Conservation (phyloP, 2,888 invertebrate genomes). For the Ditylenchus weischeri region DNA sequence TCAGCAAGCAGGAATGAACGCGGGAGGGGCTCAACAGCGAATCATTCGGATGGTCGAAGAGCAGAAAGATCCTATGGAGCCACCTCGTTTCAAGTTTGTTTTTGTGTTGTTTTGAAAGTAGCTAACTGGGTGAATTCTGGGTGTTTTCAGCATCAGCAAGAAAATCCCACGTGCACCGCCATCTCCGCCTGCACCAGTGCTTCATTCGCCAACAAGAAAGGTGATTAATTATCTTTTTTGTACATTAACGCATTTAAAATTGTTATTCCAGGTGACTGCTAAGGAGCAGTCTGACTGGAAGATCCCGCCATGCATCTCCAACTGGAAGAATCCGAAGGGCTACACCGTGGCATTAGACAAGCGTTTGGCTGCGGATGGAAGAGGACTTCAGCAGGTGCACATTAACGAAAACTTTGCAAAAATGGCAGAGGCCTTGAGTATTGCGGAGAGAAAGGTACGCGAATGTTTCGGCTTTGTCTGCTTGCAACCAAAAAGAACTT, state of each 20-base stretch:
- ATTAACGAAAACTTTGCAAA: slow-evolving; percentile 99
- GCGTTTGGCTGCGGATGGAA: slow-evolving; percentile 92
- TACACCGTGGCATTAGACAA: slow-evolving; percentile 97
- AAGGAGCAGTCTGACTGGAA: slow-evolving; percentile 99
- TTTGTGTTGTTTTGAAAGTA: background rate
- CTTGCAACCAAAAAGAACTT: background rate
- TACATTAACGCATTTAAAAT: background rate
- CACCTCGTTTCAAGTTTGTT: slow-evolving; percentile 72
- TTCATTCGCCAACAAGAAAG: slow-evolving; percentile 94
- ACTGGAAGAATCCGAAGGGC: slow-evolving; percentile 82
- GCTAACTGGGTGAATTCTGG: too few relatives aligned
- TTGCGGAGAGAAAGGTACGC: slow-evolving; percentile 76
- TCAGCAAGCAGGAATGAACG: slow-evolving; percentile 69
- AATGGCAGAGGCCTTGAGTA: slow-evolving; percentile 91
- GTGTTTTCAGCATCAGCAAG: slow-evolving; percentile 78
- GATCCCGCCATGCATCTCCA: slow-evolving; percentile 95
- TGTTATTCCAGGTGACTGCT: slow-evolving; percentile 68
- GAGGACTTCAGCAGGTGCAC: slow-evolving; percentile 82
- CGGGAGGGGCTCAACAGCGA: slow-evolving; percentile 80
- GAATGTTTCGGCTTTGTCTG: background rate
- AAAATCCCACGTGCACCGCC: slow-evolving; percentile 98
- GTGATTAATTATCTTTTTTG: slow-evolving; percentile 59
- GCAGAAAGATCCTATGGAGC: slow-evolving; percentile 95
- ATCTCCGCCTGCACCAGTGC: slow-evolving; percentile 94
- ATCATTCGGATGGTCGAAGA: slow-evolving; percentile 92